Evolutionary conservation across 2,888 invertebrate genomes (phyloP), one percentile per base, ranked within the genome.

Genomic region (Lymantria dispar): DNA sequence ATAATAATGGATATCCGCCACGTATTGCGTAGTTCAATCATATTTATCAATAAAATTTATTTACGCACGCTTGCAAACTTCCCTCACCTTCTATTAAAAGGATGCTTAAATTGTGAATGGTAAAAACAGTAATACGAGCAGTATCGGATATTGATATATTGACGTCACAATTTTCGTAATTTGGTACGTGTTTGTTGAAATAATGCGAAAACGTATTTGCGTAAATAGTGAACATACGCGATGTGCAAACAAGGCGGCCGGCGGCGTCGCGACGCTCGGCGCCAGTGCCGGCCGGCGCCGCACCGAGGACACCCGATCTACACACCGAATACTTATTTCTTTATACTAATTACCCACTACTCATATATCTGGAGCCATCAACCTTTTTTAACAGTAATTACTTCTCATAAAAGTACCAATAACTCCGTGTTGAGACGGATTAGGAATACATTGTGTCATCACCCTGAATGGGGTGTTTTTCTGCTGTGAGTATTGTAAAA

Each of bases 181-280:
- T 79, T 70, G 62, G 68, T 73, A 72, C 66, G 66, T 80, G 76
- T 79, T 82, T 82, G 77, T 77, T 74, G 74, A 74, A 80, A 82
- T 80, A 80, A 79, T 78, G 74, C 65, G 76, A 81, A 81, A 80
- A 80, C 71, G 77, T 78, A 77, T 75, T 80, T 81, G 78, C 79
- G 85, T 84, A 87, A 86, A 87, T 84, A 85, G 84, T 76, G 83
- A 81, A 82, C 78, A 81, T 79, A 80, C 76, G 80, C 76, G 80
- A 74, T 74, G 80, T 76, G 79, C 83, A 85, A 87, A 87, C 85
- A 86, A 74, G 72, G 70, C 66, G 65, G 68, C 71, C 64, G 63
- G 66, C n/a, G n/a, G 68, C 81, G 85, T 75, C 85, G 83, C 81
- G 85, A 70, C 86, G 86, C 58, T 63, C 62, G 66, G 66, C 73